A percentile compares a stretch with the other conserved stretches of the same genome.
Conservation (phyloP, 1,140 invertebrate species). For the Solen grandis region DNA sequence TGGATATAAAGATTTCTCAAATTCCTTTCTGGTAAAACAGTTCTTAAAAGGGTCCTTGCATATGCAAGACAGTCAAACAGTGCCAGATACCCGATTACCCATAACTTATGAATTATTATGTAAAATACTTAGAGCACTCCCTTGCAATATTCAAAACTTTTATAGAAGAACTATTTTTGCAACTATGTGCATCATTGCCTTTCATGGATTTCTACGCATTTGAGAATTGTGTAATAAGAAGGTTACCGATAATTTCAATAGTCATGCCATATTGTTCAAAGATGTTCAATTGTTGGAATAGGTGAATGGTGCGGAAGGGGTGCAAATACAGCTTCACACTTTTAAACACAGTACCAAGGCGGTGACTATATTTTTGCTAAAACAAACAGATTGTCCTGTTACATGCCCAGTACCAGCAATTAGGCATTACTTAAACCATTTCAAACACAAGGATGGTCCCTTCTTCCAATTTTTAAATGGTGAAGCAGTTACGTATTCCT, state of each 20-base stretch:
- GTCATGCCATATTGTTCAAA: background rate
- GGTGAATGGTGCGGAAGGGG: background rate
- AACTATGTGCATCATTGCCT: conserved; percentile 20
- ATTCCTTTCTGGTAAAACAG: conserved; percentile 10
- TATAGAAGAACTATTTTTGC: background rate
- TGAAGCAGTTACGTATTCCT: background rate
- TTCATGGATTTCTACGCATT: conserved; percentile 24
- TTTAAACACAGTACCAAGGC: conserved; percentile 19
- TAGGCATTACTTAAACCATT: background rate
- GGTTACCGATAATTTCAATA: background rate
- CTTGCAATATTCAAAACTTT: background rate
- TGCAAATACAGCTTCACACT: background rate
- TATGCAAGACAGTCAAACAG: background rate
- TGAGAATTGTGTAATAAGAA: conserved; percentile 12
- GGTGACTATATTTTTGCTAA: conserved; percentile 3
- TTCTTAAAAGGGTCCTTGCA: background rate
- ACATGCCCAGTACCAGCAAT: background rate
- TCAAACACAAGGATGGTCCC: background rate
- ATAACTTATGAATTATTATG: background rate
- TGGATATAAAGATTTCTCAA: background rate
- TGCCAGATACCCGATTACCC: conserved; percentile 7
- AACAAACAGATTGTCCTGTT: background rate
- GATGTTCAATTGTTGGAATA: background rate
- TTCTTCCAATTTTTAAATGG: conserved; percentile 1
- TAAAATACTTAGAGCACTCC: background rate